Evolutionary conservation across 2,888 invertebrate genomes (phyloP).

Genomic region (Ophioninae sp.): DNA sequence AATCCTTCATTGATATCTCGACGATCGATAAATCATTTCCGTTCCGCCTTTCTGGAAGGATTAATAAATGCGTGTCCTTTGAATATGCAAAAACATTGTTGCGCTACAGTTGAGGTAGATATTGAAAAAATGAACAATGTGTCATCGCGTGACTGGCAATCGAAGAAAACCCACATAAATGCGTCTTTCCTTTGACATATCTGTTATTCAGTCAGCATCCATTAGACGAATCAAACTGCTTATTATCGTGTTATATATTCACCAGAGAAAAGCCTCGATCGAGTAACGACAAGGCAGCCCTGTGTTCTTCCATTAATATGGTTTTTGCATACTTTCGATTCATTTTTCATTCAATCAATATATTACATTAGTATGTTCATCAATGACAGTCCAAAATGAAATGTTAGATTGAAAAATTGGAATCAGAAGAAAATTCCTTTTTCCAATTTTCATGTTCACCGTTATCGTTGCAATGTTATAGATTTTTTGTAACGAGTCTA

Average conservation of each 20-base stretch:
- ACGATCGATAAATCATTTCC: constrained; percentile 17
- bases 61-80: too few relatives aligned
- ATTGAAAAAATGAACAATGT: neutral
- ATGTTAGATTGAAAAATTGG: neutral
- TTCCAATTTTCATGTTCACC: neutral
- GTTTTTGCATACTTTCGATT: neutral
- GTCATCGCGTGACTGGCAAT: constrained; percentile 7
- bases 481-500: neutral
- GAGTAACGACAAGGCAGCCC: constrained; percentile 6
- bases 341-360: neutral
- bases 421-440: neutral
- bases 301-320: neutral
- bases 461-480: neutral
- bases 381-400: neutral
- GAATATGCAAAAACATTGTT: neutral
- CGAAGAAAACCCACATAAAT: constrained; percentile 15
- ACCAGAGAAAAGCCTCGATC: constrained; percentile 3
- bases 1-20: neutral
- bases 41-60: neutral
- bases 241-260: constrained; percentile 3
- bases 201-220: neutral
- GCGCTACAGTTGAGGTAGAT: neutral
- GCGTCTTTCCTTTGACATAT: neutral
- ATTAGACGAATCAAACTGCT: neutral
- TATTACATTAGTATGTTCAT: neutral